Percentiles rank a stretch among this genome's conserved stretches.
These are phyloP conservation scores for Diorhabda carinulata DNA, from an alignment of 1,140 invertebrate species.

Conservation along the genomic window DNA sequence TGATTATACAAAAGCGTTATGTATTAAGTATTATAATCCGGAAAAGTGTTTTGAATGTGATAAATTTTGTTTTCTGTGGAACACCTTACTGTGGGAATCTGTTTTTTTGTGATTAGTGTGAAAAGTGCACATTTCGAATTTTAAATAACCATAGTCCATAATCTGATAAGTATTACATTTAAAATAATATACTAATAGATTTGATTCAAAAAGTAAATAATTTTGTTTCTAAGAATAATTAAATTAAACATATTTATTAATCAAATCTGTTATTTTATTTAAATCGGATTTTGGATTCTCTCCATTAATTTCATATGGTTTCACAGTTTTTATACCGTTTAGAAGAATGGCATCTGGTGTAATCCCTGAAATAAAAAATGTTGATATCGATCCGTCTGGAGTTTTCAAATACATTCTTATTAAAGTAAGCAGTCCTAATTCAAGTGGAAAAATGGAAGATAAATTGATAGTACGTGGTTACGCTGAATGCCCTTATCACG, in stretches of 20 bases:
- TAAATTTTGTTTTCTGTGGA: background rate
- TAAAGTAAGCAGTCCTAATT: constrained; percentile 54
- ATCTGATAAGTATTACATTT: background rate
- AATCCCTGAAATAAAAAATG: constrained; percentile 57
- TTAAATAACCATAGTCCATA: background rate
- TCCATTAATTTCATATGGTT: background rate
- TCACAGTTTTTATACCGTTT: constrained; percentile 14
- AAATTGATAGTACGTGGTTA: constrained; percentile 75
- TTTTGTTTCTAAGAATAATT: background rate
- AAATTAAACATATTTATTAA: background rate
- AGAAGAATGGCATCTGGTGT: constrained; percentile 31
- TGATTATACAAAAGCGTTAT: background rate
- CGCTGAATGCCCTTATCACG: constrained; percentile 65
- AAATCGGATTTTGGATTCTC: background rate
- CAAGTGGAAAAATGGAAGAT: constrained; percentile 46
- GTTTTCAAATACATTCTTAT: constrained; percentile 86
- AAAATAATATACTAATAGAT: background rate
- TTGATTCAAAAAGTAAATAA: background rate
- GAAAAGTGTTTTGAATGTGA: background rate
- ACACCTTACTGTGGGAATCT: background rate
- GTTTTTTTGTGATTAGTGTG: background rate
- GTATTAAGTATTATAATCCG: background rate
- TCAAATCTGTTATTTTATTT: background rate
- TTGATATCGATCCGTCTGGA: constrained; percentile 75
- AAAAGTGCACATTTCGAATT: background rate